Conservation (phyloP, 2,113 vertebrate genomes). For the Lampris megalopsis region DNA sequence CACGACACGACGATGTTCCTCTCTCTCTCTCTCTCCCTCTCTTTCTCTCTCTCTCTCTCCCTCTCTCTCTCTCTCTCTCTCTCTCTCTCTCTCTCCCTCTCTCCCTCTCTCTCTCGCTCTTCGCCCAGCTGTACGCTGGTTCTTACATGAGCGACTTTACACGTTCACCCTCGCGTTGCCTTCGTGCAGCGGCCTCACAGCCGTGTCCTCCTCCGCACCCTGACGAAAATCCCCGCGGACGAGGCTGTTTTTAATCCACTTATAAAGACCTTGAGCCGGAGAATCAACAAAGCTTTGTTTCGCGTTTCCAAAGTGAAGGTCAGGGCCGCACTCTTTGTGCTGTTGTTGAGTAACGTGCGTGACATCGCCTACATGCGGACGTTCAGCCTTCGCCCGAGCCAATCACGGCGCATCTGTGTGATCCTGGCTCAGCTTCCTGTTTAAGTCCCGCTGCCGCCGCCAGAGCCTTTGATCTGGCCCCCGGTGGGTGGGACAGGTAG, state of each 20-base stretch:
- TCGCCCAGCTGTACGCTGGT: too few species aligned
- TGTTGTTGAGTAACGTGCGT: constrained; percentile 17
- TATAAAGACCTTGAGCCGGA: not conserved
- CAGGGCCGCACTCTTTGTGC: constrained; percentile 27
- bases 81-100: not conserved
- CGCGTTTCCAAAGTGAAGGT: constrained; percentile 22
- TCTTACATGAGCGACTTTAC: too few species aligned
- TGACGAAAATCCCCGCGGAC: constrained; percentile 6
- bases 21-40: not conserved
- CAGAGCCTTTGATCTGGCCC: constrained; percentile 60
- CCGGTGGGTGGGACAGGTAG: constrained; percentile 51
- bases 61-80: not conserved
- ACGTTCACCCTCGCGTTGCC: constrained; percentile 12
- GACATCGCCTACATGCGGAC: constrained; percentile 16
- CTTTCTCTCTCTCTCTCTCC: constrained; percentile 1
- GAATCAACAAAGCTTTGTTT: constrained; percentile 3
- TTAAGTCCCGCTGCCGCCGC: constrained; percentile 52
- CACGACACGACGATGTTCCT: not conserved
- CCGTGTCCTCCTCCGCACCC: not conserved
- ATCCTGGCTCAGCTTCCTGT: constrained; percentile 68
- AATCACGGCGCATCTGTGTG: constrained; percentile 44
- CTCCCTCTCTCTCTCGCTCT: constrained; percentile 66
- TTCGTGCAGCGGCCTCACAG: not conserved
- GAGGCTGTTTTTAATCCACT: not conserved
- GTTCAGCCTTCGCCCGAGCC: constrained; percentile 39